These are phyloP conservation scores for Drosophila mauritiana DNA, from an alignment of 1,140 invertebrate genomes.

Conservation along the genomic window DNA sequence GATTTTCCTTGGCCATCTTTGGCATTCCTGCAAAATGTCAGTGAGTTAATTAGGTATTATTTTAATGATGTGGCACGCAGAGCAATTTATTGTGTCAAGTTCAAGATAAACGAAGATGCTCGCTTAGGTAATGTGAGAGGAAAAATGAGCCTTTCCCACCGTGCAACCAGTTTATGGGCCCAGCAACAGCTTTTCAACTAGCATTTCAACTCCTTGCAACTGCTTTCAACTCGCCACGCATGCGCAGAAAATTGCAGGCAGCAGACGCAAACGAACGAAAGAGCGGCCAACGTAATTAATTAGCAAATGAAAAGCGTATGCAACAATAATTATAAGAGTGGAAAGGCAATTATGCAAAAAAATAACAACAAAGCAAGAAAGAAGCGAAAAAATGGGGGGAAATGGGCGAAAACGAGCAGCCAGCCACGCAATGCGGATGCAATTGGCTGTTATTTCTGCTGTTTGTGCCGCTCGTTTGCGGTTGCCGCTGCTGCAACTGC, in stretches of 20 bases:
- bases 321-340: conserved; percentile 78
- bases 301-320: conserved; percentile 80
- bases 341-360: conserved; percentile 80
- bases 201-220: neutral
- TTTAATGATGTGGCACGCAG: conserved; percentile 21
- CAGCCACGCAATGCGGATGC: conserved; percentile 79
- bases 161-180: neutral
- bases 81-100: conserved; percentile 15
- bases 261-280: conserved; percentile 6
- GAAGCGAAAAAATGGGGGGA: conserved; percentile 8
- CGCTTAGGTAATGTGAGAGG: conserved; percentile 1
- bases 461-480: conserved; percentile 48
- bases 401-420: conserved; percentile 40
- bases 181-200: neutral
- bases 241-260: conserved; percentile 48
- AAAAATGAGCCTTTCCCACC: neutral
- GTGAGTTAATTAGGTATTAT: conserved; percentile 27
- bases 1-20: conserved; percentile 26
- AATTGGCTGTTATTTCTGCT: conserved; percentile 55
- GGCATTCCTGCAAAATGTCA: conserved; percentile 9
- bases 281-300: conserved; percentile 66
- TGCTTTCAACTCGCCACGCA: conserved; percentile 43
- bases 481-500: conserved; percentile 30
- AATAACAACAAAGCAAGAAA: conserved; percentile 29
- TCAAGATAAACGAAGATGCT: conserved; percentile 1